Base-by-base conservation (phyloP, 2,888 invertebrate genomes). In the Tetranychus truncatus region DNA sequence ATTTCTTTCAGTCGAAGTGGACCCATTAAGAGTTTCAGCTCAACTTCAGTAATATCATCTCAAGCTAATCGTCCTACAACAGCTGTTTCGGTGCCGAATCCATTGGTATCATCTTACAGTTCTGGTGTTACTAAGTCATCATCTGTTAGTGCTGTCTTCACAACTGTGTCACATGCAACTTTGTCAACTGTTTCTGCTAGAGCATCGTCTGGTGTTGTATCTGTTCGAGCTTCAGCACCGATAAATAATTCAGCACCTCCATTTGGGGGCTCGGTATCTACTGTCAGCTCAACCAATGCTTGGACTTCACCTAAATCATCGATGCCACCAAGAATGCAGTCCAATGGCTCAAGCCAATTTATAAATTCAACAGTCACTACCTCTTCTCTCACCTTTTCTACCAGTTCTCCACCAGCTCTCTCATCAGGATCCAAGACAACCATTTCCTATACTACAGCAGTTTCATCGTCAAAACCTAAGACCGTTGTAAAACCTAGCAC, bases 361-460 rank as follows among this genome's bases (percentile, higher is more conserved):
- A 20, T 21, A 1, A 69, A 11, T 4, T 24, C 20, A 18, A 11
- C 20, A 21, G 34, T 24, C 11, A 21, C 69, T 69, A 9, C 34
- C 20, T 75, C 86, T 84, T 86, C 86, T 1, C 85, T 78, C 66
- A 80, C 80, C 15, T 81, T 81, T 77, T 80, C 80, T 9, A 79
- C 79, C 73, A 79, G 80, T 44, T 78, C 79, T 45, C 6, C 55
- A 55, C 75, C 79, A 11, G n/a, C 85, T 69, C 20, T 24, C 15
- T 82, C 83, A 78, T 81, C 83, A 20, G 78, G 77, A 18, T 77
- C 86, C 75, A 86, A 86, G 79, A 85, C 86, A 75, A 85, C 87
- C n/a, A 85, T 79, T 67, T 80, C 80, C n/a, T 81, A 81, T 76
- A 80, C 80, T 9, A 79, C 79, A 72, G 80, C 80, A 20, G 80